Conservation (phyloP, 2,113 vertebrate genomes). For the Oostethus manadensis region DNA sequence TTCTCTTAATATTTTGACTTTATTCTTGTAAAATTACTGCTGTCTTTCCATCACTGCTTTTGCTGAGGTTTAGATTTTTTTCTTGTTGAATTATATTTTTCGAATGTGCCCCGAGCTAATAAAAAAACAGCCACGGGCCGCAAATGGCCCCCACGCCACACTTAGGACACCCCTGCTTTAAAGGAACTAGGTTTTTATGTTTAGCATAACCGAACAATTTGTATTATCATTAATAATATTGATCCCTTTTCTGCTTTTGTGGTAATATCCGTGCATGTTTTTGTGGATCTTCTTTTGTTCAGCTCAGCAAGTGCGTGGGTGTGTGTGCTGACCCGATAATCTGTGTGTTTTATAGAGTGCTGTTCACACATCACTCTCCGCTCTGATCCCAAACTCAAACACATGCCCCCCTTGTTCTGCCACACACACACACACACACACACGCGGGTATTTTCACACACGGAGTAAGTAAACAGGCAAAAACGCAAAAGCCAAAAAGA, state of each 20-base stretch:
- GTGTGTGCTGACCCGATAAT: constrained; percentile 67
- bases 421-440: constrained; percentile 17
- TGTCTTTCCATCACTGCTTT: too few species aligned
- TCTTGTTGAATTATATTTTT: too few species aligned
- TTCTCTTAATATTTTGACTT: too few species aligned
- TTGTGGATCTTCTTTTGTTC: constrained; percentile 38
- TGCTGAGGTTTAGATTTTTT: too few species aligned
- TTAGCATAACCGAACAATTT: too few species aligned
- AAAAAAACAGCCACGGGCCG: too few species aligned
- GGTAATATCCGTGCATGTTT: constrained; percentile 12
- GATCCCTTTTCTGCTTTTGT: neutral
- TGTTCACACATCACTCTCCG: constrained; percentile 66
- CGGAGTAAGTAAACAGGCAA: neutral
- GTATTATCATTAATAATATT: too few species aligned
- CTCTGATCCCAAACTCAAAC: constrained; percentile 68
- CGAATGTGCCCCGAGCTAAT: too few species aligned
- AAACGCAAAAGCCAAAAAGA: neutral
- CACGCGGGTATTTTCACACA: constrained; percentile 10
- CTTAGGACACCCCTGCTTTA: too few species aligned
- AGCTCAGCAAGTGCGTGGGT: constrained; percentile 48
- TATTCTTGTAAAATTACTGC: too few species aligned
- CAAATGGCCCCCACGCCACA: too few species aligned
- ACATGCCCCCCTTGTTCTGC: constrained; percentile 38
- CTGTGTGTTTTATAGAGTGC: constrained; percentile 70
- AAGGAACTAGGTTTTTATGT: too few species aligned